These are phyloP conservation scores for Drosophila koepferae DNA, from an alignment of 2,888 invertebrate genomes.

Conservation along the genomic window DNA sequence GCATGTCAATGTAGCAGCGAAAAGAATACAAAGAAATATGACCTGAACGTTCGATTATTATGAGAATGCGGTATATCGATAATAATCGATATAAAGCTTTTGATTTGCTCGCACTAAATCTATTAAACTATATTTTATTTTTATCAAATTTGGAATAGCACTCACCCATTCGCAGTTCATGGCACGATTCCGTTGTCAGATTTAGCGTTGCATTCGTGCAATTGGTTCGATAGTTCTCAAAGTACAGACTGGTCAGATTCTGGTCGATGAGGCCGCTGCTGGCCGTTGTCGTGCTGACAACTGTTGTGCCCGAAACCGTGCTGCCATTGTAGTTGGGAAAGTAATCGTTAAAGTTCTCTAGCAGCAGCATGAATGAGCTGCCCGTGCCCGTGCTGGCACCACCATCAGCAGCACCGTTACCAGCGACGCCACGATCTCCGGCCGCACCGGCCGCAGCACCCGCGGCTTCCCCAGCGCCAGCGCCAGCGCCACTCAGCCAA, in stretches of 20 bases:
- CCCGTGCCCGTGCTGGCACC: slow-evolving; percentile 69
- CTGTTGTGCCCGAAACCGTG: slow-evolving; percentile 81
- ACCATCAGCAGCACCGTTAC: neutral
- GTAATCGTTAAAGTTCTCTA: slow-evolving; percentile 92
- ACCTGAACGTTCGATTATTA: no score
- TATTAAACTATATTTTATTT: no score
- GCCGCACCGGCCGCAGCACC: slow-evolving; percentile 5
- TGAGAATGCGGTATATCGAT: no score
- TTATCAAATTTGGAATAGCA: no score
- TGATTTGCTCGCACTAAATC: no score
- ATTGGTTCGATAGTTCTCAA: slow-evolving; percentile 83
- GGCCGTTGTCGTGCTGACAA: slow-evolving; percentile 66
- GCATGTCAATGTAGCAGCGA: no score
- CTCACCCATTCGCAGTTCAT: slow-evolving; percentile 82
- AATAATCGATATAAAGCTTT: no score
- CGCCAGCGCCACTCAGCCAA: slow-evolving; percentile 40
- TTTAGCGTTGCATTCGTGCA: slow-evolving; percentile 83
- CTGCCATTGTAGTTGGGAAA: slow-evolving; percentile 87
- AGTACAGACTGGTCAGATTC: slow-evolving; percentile 81
- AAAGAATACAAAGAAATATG: no score
- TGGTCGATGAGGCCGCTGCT: slow-evolving; percentile 77
- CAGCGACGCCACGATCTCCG: slow-evolving; percentile 7
- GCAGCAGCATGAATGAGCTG: slow-evolving; percentile 87
- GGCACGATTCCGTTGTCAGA: slow-evolving; percentile 71
- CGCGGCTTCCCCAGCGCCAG: slow-evolving; percentile 9